phyloP scores from a whole-genome alignment of 2,797 vertebrate species.

The Malacoraja senta region DNA sequence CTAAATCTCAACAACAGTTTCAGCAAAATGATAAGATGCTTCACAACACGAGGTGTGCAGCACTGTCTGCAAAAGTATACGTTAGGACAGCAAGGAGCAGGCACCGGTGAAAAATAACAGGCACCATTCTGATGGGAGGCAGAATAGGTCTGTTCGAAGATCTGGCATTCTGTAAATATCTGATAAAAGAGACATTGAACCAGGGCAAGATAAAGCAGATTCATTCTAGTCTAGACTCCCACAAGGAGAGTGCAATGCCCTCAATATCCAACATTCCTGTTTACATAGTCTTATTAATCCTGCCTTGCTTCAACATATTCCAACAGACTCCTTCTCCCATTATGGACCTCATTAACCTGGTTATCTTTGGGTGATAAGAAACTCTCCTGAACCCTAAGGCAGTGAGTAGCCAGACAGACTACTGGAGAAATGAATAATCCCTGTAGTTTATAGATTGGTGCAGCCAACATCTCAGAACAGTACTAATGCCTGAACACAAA shows the following conservation, averaged over 20 bases:
- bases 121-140: neutral
- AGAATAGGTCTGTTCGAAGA: neutral
- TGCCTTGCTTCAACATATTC: neutral
- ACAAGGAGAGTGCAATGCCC: neutral
- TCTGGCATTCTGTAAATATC: constrained; percentile 4
- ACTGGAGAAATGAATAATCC: neutral
- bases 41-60: neutral
- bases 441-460: neutral
- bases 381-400: neutral
- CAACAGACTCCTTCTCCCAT: neutral
- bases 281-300: neutral
- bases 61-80: neutral
- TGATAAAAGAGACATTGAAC: neutral
- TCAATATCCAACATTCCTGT: neutral
- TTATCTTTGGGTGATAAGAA: neutral
- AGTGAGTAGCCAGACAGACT: neutral
- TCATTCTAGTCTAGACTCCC: neutral
- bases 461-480: neutral
- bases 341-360: neutral
- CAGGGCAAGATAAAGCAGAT: neutral
- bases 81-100: neutral
- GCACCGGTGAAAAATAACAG: neutral
- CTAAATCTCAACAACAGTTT: neutral
- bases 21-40: neutral
- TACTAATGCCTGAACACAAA: neutral